These are phyloP conservation scores for Reinhardtius hippoglossoides DNA, from an alignment of 2,113 vertebrate species.

Conservation along the genomic window DNA sequence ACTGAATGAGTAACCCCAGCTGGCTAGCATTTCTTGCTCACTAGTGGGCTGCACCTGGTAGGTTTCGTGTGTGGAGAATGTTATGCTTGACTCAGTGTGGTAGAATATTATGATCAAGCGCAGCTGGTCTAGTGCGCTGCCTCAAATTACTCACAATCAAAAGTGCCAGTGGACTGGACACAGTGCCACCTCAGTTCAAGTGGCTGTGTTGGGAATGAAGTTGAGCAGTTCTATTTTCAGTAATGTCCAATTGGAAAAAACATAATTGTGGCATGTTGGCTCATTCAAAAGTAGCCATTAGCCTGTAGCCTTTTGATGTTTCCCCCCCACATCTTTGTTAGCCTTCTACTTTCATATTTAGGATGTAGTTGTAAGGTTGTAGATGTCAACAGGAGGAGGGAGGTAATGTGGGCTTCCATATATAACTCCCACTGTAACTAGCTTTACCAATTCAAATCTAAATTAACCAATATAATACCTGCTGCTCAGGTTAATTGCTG, in stretches of 20 bases:
- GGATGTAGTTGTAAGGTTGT: constrained; percentile 25
- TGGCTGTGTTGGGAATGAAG: background rate
- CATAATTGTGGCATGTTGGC: background rate
- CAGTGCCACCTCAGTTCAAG: constrained; percentile 16
- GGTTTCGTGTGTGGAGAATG: constrained; percentile 58
- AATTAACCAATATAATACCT: background rate
- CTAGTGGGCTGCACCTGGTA: constrained; percentile 64
- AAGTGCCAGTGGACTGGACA: constrained; percentile 48
- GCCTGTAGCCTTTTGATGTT: background rate
- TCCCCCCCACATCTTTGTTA: background rate
- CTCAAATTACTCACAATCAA: constrained; percentile 39
- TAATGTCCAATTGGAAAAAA: constrained; percentile 38
- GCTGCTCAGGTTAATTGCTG: background rate
- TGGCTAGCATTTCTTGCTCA: constrained; percentile 62
- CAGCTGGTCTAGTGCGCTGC: constrained; percentile 43
- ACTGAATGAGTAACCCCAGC: constrained; percentile 69
- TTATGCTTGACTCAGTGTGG: constrained; percentile 47
- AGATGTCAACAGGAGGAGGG: background rate
- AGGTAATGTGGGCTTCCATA: no score
- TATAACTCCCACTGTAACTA: background rate
- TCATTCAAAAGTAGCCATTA: background rate
- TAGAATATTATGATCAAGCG: constrained; percentile 49
- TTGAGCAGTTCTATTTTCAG: constrained; percentile 5
- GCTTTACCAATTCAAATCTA: background rate
- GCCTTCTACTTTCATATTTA: constrained; percentile 14